A percentile compares a stretch with the other conserved stretches of the same genome.
Conservation (phyloP, 2,113 vertebrate genomes). For the Rhineura floridana region DNA sequence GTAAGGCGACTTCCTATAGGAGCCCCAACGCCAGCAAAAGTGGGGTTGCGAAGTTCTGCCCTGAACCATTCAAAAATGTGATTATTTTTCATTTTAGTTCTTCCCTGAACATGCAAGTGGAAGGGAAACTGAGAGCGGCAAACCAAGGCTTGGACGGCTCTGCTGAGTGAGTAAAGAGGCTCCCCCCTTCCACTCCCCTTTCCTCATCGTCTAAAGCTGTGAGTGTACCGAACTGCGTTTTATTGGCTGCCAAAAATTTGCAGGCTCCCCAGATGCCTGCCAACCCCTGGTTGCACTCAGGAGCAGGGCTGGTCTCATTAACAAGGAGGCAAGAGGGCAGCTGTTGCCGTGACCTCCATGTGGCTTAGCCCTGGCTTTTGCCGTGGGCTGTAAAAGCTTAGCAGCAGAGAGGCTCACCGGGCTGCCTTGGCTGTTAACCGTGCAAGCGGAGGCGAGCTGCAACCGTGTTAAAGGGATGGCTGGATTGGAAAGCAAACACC, state of each 20-base stretch:
- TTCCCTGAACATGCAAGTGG: background rate
- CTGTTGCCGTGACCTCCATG: background rate
- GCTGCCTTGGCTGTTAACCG: fast-evolving
- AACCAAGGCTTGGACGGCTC: background rate
- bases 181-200: background rate
- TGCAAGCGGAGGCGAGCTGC: background rate
- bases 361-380: constrained; percentile 6
- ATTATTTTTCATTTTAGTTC: background rate
- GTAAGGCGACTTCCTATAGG: background rate
- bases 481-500: background rate
- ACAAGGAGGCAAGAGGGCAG: background rate
- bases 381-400: background rate
- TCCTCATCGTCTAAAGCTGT: background rate
- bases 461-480: background rate
- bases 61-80: background rate
- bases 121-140: background rate
- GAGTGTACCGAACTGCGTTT: constrained; percentile 22
- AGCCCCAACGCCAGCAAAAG: background rate
- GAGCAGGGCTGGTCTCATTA: constrained; percentile 7
- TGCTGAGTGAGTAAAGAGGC: background rate
- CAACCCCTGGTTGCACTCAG: background rate
- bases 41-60: background rate
- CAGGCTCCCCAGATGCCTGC: constrained; percentile 10
- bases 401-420: background rate
- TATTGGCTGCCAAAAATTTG: background rate